Percentiles rank a stretch among this genome's conserved stretches.
These are phyloP conservation scores for Oscheius sp. DNA, from an alignment of 2,888 invertebrate genomes.

Conservation along the genomic window DNA sequence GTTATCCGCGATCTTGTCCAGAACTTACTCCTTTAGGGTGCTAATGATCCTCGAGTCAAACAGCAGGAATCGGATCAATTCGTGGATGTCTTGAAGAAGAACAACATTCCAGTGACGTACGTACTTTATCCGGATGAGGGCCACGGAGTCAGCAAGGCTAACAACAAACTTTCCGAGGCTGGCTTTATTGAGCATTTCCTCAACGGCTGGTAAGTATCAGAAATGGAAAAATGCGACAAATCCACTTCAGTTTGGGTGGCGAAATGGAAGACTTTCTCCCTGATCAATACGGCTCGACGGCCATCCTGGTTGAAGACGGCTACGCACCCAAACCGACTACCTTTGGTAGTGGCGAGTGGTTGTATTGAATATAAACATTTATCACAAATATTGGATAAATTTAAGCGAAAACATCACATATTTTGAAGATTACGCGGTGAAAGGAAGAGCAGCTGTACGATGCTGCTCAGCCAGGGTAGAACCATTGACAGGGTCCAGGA, in stretches of 20 bases:
- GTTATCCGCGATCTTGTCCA: too few relatives aligned
- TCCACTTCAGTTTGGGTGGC: conserved; percentile 66
- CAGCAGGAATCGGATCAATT: conserved; percentile 72
- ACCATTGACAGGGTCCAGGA: conserved; percentile 74
- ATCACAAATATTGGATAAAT: too few relatives aligned
- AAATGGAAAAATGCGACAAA: too few relatives aligned
- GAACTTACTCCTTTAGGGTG: too few relatives aligned
- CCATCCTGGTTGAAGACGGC: conserved; percentile 57
- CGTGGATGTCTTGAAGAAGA: conserved; percentile 67
- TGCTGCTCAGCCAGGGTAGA: not conserved
- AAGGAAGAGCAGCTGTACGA: not conserved
- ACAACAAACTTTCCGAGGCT: conserved; percentile 63
- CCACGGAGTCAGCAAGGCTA: conserved; percentile 66
- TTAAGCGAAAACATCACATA: too few relatives aligned
- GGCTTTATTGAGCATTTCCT: conserved; percentile 71
- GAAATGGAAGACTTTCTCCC: conserved; percentile 64
- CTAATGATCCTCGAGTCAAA: conserved; percentile 72
- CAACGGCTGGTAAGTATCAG: too few relatives aligned
- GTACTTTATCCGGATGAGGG: conserved; percentile 71
- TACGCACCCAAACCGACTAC: conserved; percentile 38
- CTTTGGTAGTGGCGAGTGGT: too few relatives aligned
- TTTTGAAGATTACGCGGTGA: not conserved
- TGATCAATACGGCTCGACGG: conserved; percentile 70
- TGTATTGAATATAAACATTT: too few relatives aligned
- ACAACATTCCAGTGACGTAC: conserved; percentile 71